A percentile compares a stretch with the other conserved stretches of the same genome.
phyloP scores from a whole-genome alignment of 35 echinoderm and acorn worm species.

The Lytechinus variegatus region DNA sequence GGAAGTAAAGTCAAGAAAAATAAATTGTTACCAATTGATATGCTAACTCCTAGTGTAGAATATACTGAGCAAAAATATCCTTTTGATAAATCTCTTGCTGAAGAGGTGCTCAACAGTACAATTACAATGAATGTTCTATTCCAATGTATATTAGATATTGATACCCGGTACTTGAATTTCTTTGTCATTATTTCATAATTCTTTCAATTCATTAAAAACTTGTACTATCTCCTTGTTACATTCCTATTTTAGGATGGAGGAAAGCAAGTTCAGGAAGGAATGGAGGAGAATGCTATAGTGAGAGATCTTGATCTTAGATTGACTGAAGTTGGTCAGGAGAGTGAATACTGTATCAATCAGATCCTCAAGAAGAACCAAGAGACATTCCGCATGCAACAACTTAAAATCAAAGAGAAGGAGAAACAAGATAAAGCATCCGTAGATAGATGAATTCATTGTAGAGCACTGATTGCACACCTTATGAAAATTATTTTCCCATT shows the following conservation, averaged over 20 bases:
- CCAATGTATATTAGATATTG: too few relatives aligned
- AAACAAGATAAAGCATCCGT: constrained; percentile 59
- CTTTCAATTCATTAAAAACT: background rate
- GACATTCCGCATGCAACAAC: constrained; percentile 56
- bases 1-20: too few relatives aligned
- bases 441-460: background rate
- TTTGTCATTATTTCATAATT: background rate
- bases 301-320: constrained; percentile 84
- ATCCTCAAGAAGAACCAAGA: constrained; percentile 99
- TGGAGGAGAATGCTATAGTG: constrained; percentile 93
- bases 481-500: background rate
- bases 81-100: too few relatives aligned
- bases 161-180: background rate
- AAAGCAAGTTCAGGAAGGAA: constrained; percentile 94
- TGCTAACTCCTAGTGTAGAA: too few relatives aligned
- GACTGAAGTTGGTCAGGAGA: constrained; percentile 97
- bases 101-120: too few relatives aligned
- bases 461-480: background rate
- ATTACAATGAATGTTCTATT: too few relatives aligned
- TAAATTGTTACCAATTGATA: too few relatives aligned
- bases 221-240: background rate
- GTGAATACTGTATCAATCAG: constrained; percentile 98
- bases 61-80: too few relatives aligned
- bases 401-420: constrained; percentile 71
- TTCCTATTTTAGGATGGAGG: constrained; percentile 75